A percentile compares a stretch with the other conserved stretches of the same genome.
Evolutionary conservation across 2,888 invertebrate genomes (phyloP).

Genomic region (Tetramorium bicarinatum): DNA sequence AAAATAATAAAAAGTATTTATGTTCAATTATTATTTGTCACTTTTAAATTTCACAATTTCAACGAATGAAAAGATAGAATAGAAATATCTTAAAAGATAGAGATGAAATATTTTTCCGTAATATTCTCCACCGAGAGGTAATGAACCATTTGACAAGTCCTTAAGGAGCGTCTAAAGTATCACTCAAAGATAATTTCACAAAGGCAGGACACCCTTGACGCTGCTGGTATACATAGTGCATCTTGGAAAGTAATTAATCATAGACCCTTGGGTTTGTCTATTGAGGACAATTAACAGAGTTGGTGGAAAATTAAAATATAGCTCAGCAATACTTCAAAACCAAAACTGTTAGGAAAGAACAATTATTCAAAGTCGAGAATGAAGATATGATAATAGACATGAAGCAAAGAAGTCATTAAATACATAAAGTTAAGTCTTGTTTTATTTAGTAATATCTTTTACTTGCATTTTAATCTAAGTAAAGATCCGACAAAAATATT

Average conservation of each 20-base stretch:
- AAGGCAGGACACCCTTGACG: slow-evolving; percentile 44
- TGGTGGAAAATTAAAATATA: slow-evolving; percentile 53
- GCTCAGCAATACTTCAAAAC: background rate
- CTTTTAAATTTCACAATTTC: slow-evolving; percentile 15
- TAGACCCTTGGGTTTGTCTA: slow-evolving; percentile 22
- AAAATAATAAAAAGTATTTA: background rate
- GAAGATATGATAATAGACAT: background rate
- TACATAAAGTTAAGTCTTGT: background rate
- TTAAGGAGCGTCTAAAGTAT: slow-evolving; percentile 34
- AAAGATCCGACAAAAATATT: background rate
- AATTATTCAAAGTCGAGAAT: background rate
- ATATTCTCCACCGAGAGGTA: slow-evolving; percentile 25
- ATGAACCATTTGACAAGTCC: slow-evolving; percentile 55
- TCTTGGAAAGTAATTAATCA: slow-evolving; percentile 64
- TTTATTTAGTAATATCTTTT: background rate
- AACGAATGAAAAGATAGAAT: background rate
- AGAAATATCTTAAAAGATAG: no score
- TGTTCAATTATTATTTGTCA: background rate
- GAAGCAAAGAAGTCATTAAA: background rate
- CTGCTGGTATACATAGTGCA: slow-evolving; percentile 20
- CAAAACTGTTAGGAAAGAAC: background rate
- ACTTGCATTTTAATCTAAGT: slow-evolving; percentile 1
- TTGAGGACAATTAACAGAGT: slow-evolving; percentile 19
- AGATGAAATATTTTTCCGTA: slow-evolving; percentile 17
- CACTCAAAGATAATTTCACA: slow-evolving; percentile 52